Percentiles rank a stretch among this genome's conserved stretches.
These are phyloP conservation scores for Mimumesa dahlbomi DNA, from an alignment of 2,888 invertebrate species.

Conservation along the genomic window DNA sequence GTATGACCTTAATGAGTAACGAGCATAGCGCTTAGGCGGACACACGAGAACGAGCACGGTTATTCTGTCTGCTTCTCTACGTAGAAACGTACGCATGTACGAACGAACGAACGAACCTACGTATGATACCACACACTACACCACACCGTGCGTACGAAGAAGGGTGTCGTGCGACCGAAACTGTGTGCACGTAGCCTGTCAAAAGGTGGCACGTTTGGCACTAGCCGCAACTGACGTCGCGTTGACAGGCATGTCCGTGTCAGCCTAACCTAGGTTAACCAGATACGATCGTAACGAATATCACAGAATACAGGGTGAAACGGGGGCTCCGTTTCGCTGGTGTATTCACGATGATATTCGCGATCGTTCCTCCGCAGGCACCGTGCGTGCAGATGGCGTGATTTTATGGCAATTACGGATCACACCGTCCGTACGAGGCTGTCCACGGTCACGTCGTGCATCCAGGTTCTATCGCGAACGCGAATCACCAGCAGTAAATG, in stretches of 20 bases:
- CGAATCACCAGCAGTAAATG: slow-evolving; percentile 50
- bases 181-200: slow-evolving; percentile 63
- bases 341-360: slow-evolving; percentile 43
- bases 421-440: slow-evolving; percentile 12
- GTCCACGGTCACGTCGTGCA: slow-evolving; percentile 10
- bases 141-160: slow-evolving; percentile 21
- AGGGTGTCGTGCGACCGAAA: slow-evolving; percentile 40
- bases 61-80: slow-evolving; percentile 41
- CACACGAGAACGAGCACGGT: slow-evolving; percentile 48
- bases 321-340: slow-evolving; percentile 31
- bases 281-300: slow-evolving; percentile 22
- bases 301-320: slow-evolving; percentile 17
- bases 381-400: slow-evolving; percentile 72
- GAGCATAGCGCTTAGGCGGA: slow-evolving; percentile 64
- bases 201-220: slow-evolving; percentile 57
- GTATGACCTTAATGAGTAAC: slow-evolving; percentile 76
- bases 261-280: slow-evolving; percentile 18
- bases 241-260: slow-evolving; percentile 45
- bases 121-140: slow-evolving; percentile 31
- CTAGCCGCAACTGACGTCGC: slow-evolving; percentile 34
- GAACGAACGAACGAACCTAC: too few relatives aligned
- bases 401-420: slow-evolving; percentile 62
- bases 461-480: slow-evolving; percentile 21
- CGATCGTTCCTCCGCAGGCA: slow-evolving; percentile 46
- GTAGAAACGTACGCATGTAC: not conserved